Evolutionary conservation across 2,797 vertebrate genomes (phyloP), one percentile per base, ranked within the genome.

Genomic region (Syngnathus acus): DNA sequence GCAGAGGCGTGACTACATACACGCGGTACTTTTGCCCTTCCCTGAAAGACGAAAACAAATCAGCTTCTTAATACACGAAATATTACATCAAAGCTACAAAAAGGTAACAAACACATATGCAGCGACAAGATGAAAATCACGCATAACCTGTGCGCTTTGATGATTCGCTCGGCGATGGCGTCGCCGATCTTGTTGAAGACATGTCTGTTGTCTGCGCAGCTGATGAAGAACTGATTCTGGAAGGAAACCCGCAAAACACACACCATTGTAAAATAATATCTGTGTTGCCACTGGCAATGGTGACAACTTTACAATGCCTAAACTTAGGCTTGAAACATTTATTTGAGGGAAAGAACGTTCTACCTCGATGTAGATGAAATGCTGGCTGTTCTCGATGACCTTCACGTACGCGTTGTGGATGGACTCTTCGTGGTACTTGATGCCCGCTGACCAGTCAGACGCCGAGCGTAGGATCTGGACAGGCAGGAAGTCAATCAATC

Each of bases 201-300:
- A 5, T 93, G 85, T 80, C 86, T 93, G 87, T 94, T 93, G 80
- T 97, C 95, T 0, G 96, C 89, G 14, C 96, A 98, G 89, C 96
- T 98, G 88, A 98, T 97, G 78, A 98, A 97, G 81, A 98, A 99
- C 85, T 99, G 97, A 84, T 99, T 99, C 97, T 99, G 76, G 53
- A 76, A 64, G 60, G 13, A 51, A 45, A 37, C 9, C 0, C 16
- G 32, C 32, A 32, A n/a, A 45, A 14, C 4, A 21, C 42, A 43
- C 13, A 43, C 42, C 4, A 43, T 3, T 43, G 42, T 43, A 13
- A 43, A 43, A 43, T 43, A 43, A 32, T 4, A 32, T 32, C 32
- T 32, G 32, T 32, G 32, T 43, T 4, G 42, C 42, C 42, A 1
- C 11, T 23, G 21, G 54, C 55, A 32, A 37, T 13, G 32, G 32